Base-by-base conservation (phyloP, 1,140 invertebrate genomes). In the Drosophila watanabei region DNA sequence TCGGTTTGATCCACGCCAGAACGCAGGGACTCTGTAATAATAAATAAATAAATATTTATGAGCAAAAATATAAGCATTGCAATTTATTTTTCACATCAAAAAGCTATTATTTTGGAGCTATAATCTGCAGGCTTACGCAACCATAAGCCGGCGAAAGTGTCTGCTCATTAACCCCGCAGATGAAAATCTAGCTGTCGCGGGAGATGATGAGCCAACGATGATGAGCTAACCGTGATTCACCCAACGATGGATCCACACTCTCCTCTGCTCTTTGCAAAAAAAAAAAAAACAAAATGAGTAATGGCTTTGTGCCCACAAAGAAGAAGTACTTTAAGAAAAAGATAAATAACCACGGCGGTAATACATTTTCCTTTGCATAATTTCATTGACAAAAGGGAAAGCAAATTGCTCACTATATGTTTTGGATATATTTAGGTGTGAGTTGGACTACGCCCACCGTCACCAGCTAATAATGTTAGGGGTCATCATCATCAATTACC, bases 1-100 rank as follows among this genome's bases (percentile, higher is more conserved):
- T 89, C 85, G 2, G 79, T 70, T 70, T 82, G 82, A 54, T 89
- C 85, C 30, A 85, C 78, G 14, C 72, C 85, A 30, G 84, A 88
- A 33, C 86, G 85, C 24, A 89, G 52, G 18, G 85, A 89, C 69
- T 89, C 85, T 89, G 79, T 5, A 90, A 88, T 1, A 0, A 32
- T 10, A 72, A 39, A 41, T 9, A 9, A 4, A 13, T 20, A 10
- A 0, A 18, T 1, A n/a, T 0, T 18, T 4, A 45, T 58, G 13
- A 30, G 2, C 1, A n/a, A 30, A 35, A 32, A 18, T 24, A 52
- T n/a, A n/a, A 9, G 28, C 11, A 52, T 28, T 32, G 28, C 10
- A 52, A 52, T 32, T 52, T 52, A 52, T 18, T 32, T 51, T 18
- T 4, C 8, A 39, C 11, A 37, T 37, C 13, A 52, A 35, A 18